These are phyloP conservation scores for Microcebus lehilahytsara DNA, from an alignment of 2,113 vertebrate genomes.

Conservation along the genomic window DNA sequence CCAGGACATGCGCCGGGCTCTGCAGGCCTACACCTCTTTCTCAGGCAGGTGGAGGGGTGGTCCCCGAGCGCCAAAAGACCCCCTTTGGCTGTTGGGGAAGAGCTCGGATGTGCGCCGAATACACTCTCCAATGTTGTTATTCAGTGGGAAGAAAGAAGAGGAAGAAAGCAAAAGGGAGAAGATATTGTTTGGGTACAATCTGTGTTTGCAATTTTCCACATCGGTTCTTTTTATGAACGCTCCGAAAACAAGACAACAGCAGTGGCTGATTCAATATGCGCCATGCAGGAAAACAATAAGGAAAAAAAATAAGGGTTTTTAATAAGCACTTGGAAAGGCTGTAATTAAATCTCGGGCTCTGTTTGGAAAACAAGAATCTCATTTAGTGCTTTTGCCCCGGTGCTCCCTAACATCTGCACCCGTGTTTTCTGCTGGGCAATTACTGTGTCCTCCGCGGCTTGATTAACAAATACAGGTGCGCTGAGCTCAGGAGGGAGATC, in stretches of 20 bases:
- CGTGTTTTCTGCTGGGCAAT: conserved; percentile 83
- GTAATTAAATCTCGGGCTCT: conserved; percentile 88
- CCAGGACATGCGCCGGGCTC: background rate
- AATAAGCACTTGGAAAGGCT: conserved; percentile 85
- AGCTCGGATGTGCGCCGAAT: conserved; percentile 35
- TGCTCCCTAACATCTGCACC: conserved; percentile 82
- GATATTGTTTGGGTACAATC: conserved; percentile 76
- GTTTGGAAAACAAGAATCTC: conserved; percentile 89
- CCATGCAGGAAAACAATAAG: conserved; percentile 83
- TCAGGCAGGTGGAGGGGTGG: background rate
- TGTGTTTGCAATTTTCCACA: conserved; percentile 78
- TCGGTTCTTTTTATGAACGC: conserved; percentile 79
- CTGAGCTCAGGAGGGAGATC: background rate
- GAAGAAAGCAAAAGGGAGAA: conserved; percentile 62
- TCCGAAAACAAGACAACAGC: conserved; percentile 81
- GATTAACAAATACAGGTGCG: conserved; percentile 85
- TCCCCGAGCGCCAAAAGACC: background rate
- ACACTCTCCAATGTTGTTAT: conserved; percentile 24
- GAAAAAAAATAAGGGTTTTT: conserved; percentile 82
- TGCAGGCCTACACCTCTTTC: background rate
- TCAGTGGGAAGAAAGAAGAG: conserved; percentile 62
- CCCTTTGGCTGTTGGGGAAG: background rate
- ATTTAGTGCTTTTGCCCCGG: conserved; percentile 78
- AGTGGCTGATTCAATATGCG: conserved; percentile 81
- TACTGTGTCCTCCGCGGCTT: conserved; percentile 68